These are phyloP conservation scores for Diadumene lineata DNA, from an alignment of 92 coral and sea anemone species.

Conservation along the genomic window DNA sequence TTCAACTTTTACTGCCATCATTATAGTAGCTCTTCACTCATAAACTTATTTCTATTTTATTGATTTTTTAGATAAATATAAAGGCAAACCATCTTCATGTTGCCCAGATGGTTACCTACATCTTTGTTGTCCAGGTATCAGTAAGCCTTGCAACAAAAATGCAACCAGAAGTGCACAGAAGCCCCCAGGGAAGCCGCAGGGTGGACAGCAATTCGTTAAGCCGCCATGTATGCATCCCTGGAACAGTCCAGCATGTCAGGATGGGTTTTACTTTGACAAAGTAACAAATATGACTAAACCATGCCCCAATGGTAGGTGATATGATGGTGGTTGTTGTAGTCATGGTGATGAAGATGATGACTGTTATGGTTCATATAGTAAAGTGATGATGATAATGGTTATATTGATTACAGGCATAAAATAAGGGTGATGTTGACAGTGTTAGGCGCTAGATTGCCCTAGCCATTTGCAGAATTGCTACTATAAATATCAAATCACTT, in stretches of 20 bases:
- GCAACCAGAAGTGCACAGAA: background rate
- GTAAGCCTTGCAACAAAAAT: slow-evolving; percentile 23
- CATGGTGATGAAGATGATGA: background rate
- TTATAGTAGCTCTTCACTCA: too few relatives aligned
- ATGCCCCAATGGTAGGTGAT: slow-evolving; percentile 59
- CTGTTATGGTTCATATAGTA: background rate
- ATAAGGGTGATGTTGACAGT: background rate
- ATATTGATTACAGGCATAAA: background rate
- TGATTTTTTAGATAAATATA: slow-evolving; percentile 33
- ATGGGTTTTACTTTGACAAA: slow-evolving; percentile 51
- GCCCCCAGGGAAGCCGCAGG: slow-evolving; percentile 2
- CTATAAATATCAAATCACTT: too few relatives aligned
- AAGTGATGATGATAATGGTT: background rate
- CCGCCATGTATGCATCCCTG: slow-evolving; percentile 64
- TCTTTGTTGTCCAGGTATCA: slow-evolving; percentile 28
- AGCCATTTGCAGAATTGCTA: too few relatives aligned
- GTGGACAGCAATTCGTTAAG: background rate
- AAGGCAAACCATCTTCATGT: slow-evolving; percentile 18
- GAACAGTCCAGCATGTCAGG: slow-evolving; percentile 53
- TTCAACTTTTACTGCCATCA: too few relatives aligned
- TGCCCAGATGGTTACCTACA: slow-evolving; percentile 32
- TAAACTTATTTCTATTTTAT: background rate
- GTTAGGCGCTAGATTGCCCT: too few relatives aligned
- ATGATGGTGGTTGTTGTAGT: background rate
- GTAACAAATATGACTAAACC: background rate